Conservation (phyloP, 2,113 vertebrate species). For the Pachycephala philippinensis region DNA sequence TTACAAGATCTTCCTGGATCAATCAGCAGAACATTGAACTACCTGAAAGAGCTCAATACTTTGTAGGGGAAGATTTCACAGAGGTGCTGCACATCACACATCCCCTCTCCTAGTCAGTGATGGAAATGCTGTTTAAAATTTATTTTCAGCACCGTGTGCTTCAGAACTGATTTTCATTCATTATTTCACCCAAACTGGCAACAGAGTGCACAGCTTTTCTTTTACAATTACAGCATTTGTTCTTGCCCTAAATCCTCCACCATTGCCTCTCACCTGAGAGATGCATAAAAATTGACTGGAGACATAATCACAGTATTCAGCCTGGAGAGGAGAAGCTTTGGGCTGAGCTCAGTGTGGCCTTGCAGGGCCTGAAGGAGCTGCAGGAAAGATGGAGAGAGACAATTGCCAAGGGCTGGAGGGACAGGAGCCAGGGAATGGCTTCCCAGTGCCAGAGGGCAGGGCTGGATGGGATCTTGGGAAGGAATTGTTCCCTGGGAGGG, state of each 20-base stretch:
- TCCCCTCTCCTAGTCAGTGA: not conserved
- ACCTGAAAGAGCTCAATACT: not conserved
- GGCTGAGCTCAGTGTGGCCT: fast-evolving
- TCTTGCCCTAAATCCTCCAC: not conserved
- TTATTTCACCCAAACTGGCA: not conserved
- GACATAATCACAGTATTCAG: not conserved
- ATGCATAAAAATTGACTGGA: not conserved
- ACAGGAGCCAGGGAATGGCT: too few species aligned
- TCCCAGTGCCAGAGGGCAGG: too few species aligned
- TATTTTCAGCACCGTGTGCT: not conserved
- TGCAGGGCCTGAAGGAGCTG: not conserved
- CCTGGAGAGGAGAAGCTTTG: not conserved
- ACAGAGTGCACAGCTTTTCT: not conserved
- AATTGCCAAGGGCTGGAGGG: too few species aligned
- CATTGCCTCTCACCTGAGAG: not conserved
- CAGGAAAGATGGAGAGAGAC: not conserved
- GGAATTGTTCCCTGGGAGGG: too few species aligned
- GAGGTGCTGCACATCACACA: not conserved
- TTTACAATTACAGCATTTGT: not conserved
- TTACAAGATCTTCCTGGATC: not conserved
- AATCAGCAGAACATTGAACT: not conserved
- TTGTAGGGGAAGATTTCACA: not conserved
- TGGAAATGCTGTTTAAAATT: not conserved
- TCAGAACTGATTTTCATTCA: fast-evolving
- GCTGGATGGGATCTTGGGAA: too few species aligned